Conservation (phyloP, 2,113 vertebrate genomes). For the Porphyrio hochstetteri region DNA sequence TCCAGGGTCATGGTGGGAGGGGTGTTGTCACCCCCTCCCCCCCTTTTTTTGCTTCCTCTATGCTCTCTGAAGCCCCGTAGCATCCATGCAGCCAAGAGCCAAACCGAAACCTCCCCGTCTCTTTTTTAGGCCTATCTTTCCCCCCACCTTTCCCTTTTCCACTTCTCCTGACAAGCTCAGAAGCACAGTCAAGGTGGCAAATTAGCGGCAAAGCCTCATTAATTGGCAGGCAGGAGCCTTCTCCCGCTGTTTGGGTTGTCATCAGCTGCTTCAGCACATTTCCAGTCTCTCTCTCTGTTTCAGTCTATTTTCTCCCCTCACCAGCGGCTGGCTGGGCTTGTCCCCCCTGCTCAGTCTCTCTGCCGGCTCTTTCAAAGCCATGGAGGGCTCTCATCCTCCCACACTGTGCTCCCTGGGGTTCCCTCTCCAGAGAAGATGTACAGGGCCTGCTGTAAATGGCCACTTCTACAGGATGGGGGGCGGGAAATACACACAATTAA, state of each 20-base stretch:
- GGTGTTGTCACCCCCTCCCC: background rate
- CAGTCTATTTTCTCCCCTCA: background rate
- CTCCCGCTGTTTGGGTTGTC: slow-evolving; percentile 70
- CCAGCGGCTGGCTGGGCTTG: background rate
- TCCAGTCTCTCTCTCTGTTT: slow-evolving; percentile 13
- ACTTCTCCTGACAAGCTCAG: slow-evolving; percentile 61
- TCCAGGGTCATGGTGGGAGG: background rate
- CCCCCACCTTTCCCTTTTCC: background rate
- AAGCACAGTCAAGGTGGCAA: slow-evolving; percentile 71
- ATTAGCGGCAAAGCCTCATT: slow-evolving; percentile 69
- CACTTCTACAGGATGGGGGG: background rate
- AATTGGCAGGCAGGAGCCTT: slow-evolving; percentile 72
- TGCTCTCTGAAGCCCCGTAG: background rate
- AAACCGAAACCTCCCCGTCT: background rate
- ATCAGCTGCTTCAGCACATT: slow-evolving; percentile 58
- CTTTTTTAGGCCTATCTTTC: background rate
- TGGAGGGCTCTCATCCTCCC: slow-evolving; percentile 8
- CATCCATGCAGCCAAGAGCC: background rate
- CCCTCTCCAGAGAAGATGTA: background rate
- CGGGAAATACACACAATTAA: background rate
- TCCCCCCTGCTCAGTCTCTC: slow-evolving; percentile 10
- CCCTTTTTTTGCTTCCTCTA: background rate
- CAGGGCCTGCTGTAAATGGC: background rate
- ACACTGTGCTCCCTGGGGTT: background rate
- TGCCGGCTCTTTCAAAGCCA: slow-evolving; percentile 31